Conservation (phyloP, 2,888 invertebrate species). For the Cephus spinipes region DNA sequence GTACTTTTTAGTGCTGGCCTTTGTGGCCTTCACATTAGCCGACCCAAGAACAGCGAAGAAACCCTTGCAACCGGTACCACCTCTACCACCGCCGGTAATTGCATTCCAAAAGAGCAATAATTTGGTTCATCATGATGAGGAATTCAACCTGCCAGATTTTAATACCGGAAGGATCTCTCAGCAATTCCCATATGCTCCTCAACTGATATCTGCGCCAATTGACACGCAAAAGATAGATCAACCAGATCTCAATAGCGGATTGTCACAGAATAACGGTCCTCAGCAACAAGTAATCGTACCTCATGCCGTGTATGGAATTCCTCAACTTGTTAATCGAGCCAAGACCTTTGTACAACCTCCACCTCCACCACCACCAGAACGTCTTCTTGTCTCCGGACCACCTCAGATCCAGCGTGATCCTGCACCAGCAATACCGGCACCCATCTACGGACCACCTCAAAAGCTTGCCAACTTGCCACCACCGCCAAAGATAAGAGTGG, state of each 20-base stretch:
- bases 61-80: conserved; percentile 12
- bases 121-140: neutral
- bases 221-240: neutral
- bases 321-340: neutral
- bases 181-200: conserved; percentile 15
- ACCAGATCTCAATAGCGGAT: neutral
- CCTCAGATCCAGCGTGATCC: neutral
- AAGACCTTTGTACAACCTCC: neutral
- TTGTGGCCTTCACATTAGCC: conserved; percentile 15
- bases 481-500: neutral
- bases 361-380: neutral
- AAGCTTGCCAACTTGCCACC: neutral
- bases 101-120: neutral
- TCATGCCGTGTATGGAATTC: neutral
- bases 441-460: neutral
- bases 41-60: conserved; percentile 10
- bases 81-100: conserved; percentile 9
- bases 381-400: neutral
- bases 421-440: neutral
- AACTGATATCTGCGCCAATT: neutral
- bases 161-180: neutral
- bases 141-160: neutral
- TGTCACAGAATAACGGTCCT: neutral
- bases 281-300: neutral
- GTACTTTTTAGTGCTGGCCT: conserved; percentile 16